Conservation (phyloP, 2,888 invertebrate genomes). For the Chrysomela aeneicollis region DNA sequence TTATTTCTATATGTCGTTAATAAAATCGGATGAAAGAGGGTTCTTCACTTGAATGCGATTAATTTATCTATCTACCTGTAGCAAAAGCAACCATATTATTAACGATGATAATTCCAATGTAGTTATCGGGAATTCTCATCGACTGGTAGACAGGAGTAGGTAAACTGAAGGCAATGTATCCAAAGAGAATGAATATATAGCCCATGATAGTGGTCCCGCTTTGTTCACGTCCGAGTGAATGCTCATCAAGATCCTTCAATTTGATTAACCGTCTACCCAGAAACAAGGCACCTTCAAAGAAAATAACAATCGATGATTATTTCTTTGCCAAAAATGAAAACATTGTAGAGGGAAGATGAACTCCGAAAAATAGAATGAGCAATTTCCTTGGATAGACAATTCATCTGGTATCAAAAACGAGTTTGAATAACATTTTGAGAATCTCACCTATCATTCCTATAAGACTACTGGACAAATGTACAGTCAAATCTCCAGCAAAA, state of each 20-base stretch:
- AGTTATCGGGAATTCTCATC: conserved; percentile 21
- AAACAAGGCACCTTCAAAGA: conserved; percentile 47
- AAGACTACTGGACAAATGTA: conserved; percentile 54
- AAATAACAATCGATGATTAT: too few species aligned
- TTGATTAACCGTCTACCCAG: conserved; percentile 56
- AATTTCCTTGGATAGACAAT: too few species aligned
- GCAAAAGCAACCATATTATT: conserved; percentile 43
- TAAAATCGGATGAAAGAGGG: too few species aligned
- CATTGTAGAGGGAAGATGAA: too few species aligned
- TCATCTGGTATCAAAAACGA: too few species aligned
- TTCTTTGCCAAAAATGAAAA: too few species aligned
- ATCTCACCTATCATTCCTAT: conserved; percentile 48
- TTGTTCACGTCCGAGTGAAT: conserved; percentile 53
- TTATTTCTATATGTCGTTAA: conserved; percentile 12
- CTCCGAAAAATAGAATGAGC: too few species aligned
- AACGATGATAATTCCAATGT: conserved; percentile 33
- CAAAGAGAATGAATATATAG: conserved; percentile 55
- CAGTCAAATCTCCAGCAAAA: conserved; percentile 51
- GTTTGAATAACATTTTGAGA: neutral
- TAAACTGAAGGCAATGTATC: conserved; percentile 47
- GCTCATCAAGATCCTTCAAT: conserved; percentile 54
- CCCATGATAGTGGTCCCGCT: conserved; percentile 53
- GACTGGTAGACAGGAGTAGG: conserved; percentile 37
- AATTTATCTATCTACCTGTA: too few species aligned
- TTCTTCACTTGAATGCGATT: too few species aligned